Percentiles rank a stretch among this genome's conserved stretches.
These are phyloP conservation scores for Holothuria leucospilota DNA, from an alignment of 53 echinoderm and acorn worm genomes.

Conservation along the genomic window DNA sequence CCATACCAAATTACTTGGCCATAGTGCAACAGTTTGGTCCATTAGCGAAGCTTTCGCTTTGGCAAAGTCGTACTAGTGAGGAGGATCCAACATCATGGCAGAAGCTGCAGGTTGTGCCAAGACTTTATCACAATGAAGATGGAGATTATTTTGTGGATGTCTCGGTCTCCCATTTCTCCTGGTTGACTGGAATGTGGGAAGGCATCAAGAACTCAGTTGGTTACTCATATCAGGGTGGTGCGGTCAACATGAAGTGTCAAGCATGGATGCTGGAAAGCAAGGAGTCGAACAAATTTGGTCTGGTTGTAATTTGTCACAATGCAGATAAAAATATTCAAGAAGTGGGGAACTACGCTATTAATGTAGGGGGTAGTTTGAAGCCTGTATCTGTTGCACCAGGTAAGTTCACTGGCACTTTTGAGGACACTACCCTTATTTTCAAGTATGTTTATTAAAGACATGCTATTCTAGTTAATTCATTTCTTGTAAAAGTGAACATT, in stretches of 20 bases:
- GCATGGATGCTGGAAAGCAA: constrained; percentile 95
- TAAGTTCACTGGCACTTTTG: constrained; percentile 5
- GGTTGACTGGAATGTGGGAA: constrained; percentile 81
- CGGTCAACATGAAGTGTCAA: constrained; percentile 92
- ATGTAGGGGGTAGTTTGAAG: constrained; percentile 95
- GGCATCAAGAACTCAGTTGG: constrained; percentile 79
- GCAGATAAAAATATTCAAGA: constrained; percentile 87
- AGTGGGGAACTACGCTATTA: constrained; percentile 91
- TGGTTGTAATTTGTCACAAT: constrained; percentile 92
- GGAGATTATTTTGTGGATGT: constrained; percentile 74
- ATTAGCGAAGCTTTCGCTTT: constrained; percentile 80
- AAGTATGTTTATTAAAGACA: too few relatives aligned
- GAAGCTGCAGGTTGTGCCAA: constrained; percentile 62
- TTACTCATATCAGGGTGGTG: constrained; percentile 78
- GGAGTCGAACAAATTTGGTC: constrained; percentile 91
- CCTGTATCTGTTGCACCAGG: constrained; percentile 92
- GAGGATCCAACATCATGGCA: constrained; percentile 84
- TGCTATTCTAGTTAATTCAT: too few relatives aligned
- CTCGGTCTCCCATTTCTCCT: constrained; percentile 86
- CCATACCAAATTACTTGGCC: constrained; percentile 80
- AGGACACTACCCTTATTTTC: too few relatives aligned
- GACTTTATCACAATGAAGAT: constrained; percentile 63
- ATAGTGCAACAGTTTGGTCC: constrained; percentile 84
- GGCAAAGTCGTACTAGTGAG: constrained; percentile 91
- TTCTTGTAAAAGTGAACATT: too few relatives aligned